These are phyloP conservation scores for Henricia sp. DNA, from an alignment of 53 echinoderm and acorn worm species.

Conservation along the genomic window DNA sequence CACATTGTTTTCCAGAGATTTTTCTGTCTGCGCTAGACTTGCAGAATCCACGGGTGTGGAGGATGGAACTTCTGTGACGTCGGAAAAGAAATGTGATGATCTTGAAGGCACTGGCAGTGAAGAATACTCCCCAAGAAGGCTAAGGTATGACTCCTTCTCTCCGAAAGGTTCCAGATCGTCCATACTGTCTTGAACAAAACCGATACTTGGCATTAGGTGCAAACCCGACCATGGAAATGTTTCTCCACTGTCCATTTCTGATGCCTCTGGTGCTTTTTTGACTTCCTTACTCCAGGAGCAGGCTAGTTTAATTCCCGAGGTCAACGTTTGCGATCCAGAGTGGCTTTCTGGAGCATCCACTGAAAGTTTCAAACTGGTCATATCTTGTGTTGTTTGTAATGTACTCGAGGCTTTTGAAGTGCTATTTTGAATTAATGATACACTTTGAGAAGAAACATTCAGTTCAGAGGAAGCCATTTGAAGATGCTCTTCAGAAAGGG, in stretches of 20 bases:
- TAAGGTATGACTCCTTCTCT: constrained; percentile 87
- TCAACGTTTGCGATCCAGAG: not conserved
- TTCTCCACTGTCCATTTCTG: not conserved
- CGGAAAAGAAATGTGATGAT: constrained; percentile 33
- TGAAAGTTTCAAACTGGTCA: not conserved
- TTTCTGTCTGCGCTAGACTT: not conserved
- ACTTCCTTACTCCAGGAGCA: constrained; percentile 46
- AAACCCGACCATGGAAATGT: not conserved
- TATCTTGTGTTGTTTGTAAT: not conserved
- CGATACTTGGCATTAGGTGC: constrained; percentile 29
- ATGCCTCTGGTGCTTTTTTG: not conserved
- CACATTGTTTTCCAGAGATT: not conserved
- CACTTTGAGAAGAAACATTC: not conserved
- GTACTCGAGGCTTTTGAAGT: not conserved
- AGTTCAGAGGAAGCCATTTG: too few species aligned
- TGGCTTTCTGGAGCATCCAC: not conserved
- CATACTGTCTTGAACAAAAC: not conserved
- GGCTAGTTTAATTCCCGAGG: constrained; percentile 26
- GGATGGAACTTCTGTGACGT: constrained; percentile 31
- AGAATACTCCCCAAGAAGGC: constrained; percentile 88
- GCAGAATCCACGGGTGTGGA: constrained; percentile 24
- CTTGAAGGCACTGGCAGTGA: constrained; percentile 72
- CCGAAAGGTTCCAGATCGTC: constrained; percentile 69
- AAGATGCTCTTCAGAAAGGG: too few species aligned
- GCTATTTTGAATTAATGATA: not conserved